A percentile compares a stretch with the other conserved stretches of the same genome.
Conservation (phyloP, 2,888 invertebrate species). For the Pelosia muscerda region DNA sequence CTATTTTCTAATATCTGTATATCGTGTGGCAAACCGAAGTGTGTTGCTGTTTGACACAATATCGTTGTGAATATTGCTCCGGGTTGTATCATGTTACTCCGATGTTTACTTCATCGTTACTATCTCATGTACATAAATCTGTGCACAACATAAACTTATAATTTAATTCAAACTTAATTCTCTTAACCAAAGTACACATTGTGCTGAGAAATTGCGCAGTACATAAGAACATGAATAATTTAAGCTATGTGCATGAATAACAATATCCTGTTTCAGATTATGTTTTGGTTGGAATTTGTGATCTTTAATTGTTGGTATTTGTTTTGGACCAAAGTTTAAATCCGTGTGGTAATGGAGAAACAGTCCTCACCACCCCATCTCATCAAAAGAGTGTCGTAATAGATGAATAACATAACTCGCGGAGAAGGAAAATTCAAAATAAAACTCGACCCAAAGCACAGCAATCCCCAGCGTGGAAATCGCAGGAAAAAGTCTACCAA, state of each 20-base stretch:
- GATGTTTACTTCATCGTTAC: slow-evolving; percentile 5
- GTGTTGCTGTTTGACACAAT: neutral
- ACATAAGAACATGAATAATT: slow-evolving; percentile 17
- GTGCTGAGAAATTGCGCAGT: slow-evolving; percentile 19
- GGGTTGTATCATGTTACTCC: slow-evolving; percentile 5
- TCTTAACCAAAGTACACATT: slow-evolving; percentile 25
- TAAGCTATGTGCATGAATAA: slow-evolving; percentile 2
- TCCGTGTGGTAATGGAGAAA: no score
- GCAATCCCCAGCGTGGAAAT: no score
- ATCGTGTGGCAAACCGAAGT: neutral
- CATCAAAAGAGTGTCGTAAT: no score
- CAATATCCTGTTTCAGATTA: neutral
- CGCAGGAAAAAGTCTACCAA: no score
- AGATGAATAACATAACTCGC: no score
- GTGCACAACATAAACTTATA: slow-evolving; percentile 33
- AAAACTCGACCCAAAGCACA: no score
- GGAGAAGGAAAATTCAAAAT: no score
- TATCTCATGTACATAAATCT: slow-evolving; percentile 25
- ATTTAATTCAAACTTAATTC: slow-evolving; percentile 39
- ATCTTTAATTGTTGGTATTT: neutral
- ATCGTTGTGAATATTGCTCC: neutral
- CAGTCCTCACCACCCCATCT: no score
- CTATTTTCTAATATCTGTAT: neutral
- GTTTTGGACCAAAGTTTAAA: no score
- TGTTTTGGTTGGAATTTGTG: no score